phyloP scores from a whole-genome alignment of 1,140 invertebrate species.

The Apis cerana region DNA sequence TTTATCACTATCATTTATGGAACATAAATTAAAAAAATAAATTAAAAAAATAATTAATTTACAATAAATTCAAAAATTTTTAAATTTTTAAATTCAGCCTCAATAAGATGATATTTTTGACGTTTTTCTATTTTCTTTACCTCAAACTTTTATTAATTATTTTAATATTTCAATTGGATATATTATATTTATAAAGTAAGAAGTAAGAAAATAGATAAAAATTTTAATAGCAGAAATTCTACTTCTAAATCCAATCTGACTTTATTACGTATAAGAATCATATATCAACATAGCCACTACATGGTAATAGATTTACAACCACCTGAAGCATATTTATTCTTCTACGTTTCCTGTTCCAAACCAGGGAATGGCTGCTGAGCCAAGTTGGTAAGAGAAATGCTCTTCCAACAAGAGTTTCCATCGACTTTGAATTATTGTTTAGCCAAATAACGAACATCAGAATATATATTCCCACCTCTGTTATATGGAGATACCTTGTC shows the following conservation, averaged over 20 bases:
- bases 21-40: background rate
- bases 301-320: background rate
- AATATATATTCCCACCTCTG: conserved; percentile 2
- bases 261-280: background rate
- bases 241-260: background rate
- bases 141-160: background rate
- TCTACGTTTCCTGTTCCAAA: background rate
- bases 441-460: conserved; percentile 9
- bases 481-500: conserved; percentile 45
- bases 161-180: background rate
- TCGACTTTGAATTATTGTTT: background rate
- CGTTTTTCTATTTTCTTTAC: background rate
- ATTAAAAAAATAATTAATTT: background rate
- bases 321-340: background rate
- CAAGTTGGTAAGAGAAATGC: background rate
- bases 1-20: background rate
- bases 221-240: background rate
- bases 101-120: background rate
- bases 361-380: background rate
- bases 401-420: background rate
- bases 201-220: background rate
- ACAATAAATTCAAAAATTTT: background rate
- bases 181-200: background rate
- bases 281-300: background rate
- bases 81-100: background rate